Percentiles rank a stretch among this genome's conserved stretches.
phyloP scores from a whole-genome alignment of 2,797 vertebrate species.

The Austrolebias charrua region DNA sequence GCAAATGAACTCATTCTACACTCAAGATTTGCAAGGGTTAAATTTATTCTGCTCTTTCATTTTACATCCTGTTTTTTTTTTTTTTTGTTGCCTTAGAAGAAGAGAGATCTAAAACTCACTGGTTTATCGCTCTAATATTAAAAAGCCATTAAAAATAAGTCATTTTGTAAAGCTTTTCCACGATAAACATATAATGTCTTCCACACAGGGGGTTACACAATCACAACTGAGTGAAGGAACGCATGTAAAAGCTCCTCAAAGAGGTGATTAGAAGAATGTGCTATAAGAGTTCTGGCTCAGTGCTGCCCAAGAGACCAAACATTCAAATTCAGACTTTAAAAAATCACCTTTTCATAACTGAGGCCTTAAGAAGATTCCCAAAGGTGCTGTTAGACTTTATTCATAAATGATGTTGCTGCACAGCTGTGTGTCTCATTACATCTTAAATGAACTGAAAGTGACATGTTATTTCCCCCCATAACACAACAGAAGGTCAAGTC shows the following conservation, averaged over 20 bases:
- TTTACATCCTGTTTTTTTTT: not conserved
- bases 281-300: not conserved
- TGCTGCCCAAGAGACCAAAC: conserved; percentile 1
- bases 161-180: conserved; percentile 2
- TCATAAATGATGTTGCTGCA: conserved; percentile 1
- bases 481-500: not conserved
- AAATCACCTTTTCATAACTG: conserved; percentile 7
- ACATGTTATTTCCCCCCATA: not conserved
- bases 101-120: conserved; percentile 8
- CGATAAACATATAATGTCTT: not conserved
- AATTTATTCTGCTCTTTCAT: conserved; percentile 7
- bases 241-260: conserved; percentile 1
- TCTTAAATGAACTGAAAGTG: conserved; percentile 4
- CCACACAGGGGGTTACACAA: conserved; percentile 12
- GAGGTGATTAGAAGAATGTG: not conserved
- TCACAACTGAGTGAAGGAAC: conserved; percentile 4
- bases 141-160: not conserved
- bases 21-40: not conserved
- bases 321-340: conserved; percentile 1
- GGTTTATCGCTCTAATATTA: not conserved
- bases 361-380: conserved; percentile 5
- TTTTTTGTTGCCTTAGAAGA: not conserved
- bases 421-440: not conserved
- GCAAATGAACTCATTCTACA: not conserved
- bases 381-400: not conserved